Conservation (phyloP, 2,113 vertebrate species). For the Scalopus aquaticus region DNA sequence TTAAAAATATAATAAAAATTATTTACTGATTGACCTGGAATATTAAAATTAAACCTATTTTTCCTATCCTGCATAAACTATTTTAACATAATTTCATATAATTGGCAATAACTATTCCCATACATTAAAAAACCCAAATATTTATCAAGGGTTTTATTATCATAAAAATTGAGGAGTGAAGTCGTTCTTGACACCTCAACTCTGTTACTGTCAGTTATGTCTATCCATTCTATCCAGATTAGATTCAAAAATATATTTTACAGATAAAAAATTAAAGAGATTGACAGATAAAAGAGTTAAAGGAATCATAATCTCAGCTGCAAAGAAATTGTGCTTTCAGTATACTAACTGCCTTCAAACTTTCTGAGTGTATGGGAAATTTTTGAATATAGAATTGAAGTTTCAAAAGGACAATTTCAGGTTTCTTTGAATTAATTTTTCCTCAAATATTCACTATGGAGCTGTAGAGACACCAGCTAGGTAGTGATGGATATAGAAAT, state of each 20-base stretch:
- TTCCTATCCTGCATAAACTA: background rate
- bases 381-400: background rate
- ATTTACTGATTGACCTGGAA: background rate
- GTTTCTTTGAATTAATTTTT: background rate
- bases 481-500: background rate
- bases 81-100: background rate
- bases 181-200: slow-evolving; percentile 17
- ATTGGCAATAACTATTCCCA: background rate
- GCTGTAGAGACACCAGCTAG: no score
- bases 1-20: background rate
- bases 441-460: background rate
- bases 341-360: slow-evolving; percentile 36
- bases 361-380: slow-evolving; percentile 38
- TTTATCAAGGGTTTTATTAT: background rate
- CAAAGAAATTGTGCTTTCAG: slow-evolving; percentile 15
- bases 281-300: slow-evolving; percentile 59
- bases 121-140: background rate
- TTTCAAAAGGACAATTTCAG: background rate
- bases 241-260: slow-evolving; percentile 50
- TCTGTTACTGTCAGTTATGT: slow-evolving; percentile 25
- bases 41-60: slow-evolving; percentile 39
- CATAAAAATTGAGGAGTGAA: slow-evolving; percentile 2
- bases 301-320: background rate
- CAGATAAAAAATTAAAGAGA: slow-evolving; percentile 59
- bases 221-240: background rate